A percentile compares a stretch with the other conserved stretches of the same genome.
Conservation (phyloP, 1,140 invertebrate genomes). For the Drosophila punjabiensis region DNA sequence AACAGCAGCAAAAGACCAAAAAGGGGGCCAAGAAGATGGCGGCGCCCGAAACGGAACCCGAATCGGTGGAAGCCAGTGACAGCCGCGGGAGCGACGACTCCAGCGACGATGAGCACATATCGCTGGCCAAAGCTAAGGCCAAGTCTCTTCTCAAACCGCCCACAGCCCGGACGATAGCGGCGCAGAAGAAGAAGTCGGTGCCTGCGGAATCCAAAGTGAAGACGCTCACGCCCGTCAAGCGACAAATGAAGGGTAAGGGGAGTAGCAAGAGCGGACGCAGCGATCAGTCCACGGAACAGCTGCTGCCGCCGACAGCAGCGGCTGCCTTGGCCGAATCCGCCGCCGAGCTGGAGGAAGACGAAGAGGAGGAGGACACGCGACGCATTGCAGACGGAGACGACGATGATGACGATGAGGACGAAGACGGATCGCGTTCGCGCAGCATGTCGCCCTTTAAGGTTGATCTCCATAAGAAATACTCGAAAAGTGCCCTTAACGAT, state of each 20-base stretch:
- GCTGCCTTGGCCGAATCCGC: slow-evolving; percentile 74
- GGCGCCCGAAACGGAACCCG: slow-evolving; percentile 42
- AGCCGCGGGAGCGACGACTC: slow-evolving; percentile 28
- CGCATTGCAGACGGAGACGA: slow-evolving; percentile 29
- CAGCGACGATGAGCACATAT: slow-evolving; percentile 66
- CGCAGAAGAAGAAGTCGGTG: slow-evolving; percentile 73
- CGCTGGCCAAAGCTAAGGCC: slow-evolving; percentile 54
- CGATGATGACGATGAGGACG: slow-evolving; percentile 48
- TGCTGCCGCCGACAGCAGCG: slow-evolving; percentile 73
- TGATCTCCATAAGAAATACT: slow-evolving; percentile 85
- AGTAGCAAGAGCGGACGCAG: slow-evolving; percentile 35
- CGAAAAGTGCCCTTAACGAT: slow-evolving; percentile 85
- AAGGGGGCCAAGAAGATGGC: slow-evolving; percentile 52
- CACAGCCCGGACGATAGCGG: slow-evolving; percentile 67
- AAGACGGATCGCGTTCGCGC: slow-evolving; percentile 63
- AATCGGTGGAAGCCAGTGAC: slow-evolving; percentile 57
- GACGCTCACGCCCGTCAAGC: slow-evolving; percentile 57
- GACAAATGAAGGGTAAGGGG: slow-evolving; percentile 56
- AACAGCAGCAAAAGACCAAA: slow-evolving; percentile 73
- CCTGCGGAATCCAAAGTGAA: slow-evolving; percentile 71
- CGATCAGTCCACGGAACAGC: slow-evolving; percentile 42
- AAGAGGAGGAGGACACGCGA: slow-evolving; percentile 1
- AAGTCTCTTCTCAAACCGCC: slow-evolving; percentile 63
- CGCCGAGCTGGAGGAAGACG: slow-evolving; percentile 75
- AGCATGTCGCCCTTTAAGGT: slow-evolving; percentile 85